A percentile compares a stretch with the other conserved stretches of the same genome.
Conservation (phyloP, 30 jellyfish, hydroid and myxozoan genomes). For the Cassiopea andromeda region DNA sequence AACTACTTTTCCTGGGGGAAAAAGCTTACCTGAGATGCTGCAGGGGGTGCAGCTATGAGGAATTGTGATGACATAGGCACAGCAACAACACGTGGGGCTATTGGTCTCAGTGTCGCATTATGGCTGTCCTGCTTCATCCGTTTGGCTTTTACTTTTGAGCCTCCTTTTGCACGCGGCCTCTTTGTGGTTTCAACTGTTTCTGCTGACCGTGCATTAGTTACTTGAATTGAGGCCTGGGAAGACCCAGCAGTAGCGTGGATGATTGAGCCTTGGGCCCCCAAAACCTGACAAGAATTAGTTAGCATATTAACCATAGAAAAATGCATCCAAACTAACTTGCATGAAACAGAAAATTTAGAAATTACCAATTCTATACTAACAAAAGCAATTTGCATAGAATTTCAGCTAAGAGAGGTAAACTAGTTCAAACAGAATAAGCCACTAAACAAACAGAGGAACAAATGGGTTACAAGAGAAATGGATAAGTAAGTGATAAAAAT, state of each 20-base stretch:
- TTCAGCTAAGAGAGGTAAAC: too few species aligned
- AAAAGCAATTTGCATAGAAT: too few species aligned
- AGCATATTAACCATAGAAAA: too few species aligned
- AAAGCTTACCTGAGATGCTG: slow-evolving; percentile 39
- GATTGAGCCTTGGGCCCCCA: slow-evolving; percentile 40
- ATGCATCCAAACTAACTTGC: too few species aligned
- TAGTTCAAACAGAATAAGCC: too few species aligned
- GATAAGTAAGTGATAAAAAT: too few species aligned
- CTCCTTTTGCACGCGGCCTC: slow-evolving; percentile 39
- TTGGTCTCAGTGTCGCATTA: slow-evolving; percentile 64
- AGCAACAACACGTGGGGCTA: slow-evolving; percentile 84
- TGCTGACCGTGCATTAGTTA: not conserved
- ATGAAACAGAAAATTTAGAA: too few species aligned
- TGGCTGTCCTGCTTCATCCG: slow-evolving; percentile 30
- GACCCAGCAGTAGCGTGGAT: slow-evolving; percentile 23
- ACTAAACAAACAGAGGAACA: too few species aligned
- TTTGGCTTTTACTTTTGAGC: slow-evolving; percentile 41
- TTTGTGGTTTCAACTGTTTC: slow-evolving; percentile 7
- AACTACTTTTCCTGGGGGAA: too few species aligned
- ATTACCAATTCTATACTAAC: too few species aligned
- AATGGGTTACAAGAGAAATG: too few species aligned
- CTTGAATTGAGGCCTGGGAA: not conserved
- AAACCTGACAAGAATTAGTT: not conserved
- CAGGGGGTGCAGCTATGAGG: slow-evolving; percentile 58
- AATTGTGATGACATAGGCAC: slow-evolving; percentile 76